Evolutionary conservation across 2,797 vertebrate genomes (phyloP).

Genomic region (Spinibarbus caldwelli): DNA sequence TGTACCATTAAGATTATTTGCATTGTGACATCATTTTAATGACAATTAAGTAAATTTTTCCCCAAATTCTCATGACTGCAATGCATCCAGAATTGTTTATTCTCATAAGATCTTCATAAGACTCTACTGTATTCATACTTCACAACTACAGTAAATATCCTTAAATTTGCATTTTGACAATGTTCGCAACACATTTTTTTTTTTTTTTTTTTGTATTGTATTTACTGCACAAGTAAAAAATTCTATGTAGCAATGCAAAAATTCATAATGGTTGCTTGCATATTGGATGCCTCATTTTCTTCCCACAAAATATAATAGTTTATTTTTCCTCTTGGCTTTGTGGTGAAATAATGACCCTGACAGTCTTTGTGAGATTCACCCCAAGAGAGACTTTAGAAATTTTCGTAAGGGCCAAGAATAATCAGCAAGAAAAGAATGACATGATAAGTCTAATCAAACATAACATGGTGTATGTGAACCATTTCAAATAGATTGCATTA

Average conservation of each 20-base stretch:
- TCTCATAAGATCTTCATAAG: background rate
- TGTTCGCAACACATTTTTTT: background rate
- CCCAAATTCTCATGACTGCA: background rate
- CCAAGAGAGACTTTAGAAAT: background rate
- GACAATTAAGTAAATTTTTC: background rate
- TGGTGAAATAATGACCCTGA: background rate
- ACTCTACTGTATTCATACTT: background rate
- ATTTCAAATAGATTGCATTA: conserved; percentile 62
- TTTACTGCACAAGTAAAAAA: background rate
- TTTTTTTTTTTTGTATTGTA: background rate
- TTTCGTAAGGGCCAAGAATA: background rate
- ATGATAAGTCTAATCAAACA: conserved; percentile 20
- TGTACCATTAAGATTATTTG: background rate
- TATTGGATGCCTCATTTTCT: background rate
- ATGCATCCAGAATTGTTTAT: background rate
- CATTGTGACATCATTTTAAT: background rate
- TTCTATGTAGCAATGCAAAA: background rate
- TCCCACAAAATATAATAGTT: background rate
- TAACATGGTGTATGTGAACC: conserved; percentile 10
- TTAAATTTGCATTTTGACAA: background rate
- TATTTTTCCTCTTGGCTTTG: background rate
- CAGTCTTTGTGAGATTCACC: conserved; percentile 32
- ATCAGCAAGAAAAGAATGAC: background rate
- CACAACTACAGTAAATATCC: background rate
- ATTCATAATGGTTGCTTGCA: background rate